Conservation (phyloP, 2,113 vertebrate species). For the Phaethon lepturus region DNA sequence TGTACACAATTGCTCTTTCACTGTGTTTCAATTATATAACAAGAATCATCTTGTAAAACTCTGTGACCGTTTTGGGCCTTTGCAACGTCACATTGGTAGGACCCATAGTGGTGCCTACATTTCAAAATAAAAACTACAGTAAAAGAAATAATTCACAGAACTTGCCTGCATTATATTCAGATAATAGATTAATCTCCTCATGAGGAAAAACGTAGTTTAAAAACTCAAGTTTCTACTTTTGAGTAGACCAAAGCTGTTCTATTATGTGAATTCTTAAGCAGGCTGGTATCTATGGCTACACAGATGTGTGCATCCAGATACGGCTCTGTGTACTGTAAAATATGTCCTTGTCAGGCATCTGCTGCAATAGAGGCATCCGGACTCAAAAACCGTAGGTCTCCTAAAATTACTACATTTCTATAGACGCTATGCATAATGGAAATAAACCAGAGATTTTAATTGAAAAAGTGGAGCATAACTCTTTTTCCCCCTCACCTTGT, state of each 20-base stretch:
- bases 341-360: not conserved
- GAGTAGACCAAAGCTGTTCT: not conserved
- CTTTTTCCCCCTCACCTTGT: not conserved
- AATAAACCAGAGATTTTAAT: not conserved
- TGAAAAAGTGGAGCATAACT: not conserved
- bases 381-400: accelerated
- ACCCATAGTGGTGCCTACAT: not conserved
- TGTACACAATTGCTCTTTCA: not conserved
- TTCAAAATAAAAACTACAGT: not conserved
- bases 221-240: not conserved
- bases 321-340: not conserved
- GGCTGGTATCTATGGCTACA: not conserved
- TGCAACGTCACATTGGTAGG: not conserved
- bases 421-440: not conserved
- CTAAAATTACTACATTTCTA: not conserved
- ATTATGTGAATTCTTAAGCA: not conserved
- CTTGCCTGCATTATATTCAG: not conserved
- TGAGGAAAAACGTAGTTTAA: not conserved
- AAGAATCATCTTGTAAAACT: not conserved
- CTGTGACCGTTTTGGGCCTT: not conserved
- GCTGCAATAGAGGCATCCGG: not conserved
- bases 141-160: not conserved
- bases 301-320: not conserved
- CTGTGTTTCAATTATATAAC: not conserved
- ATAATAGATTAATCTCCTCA: not conserved